phyloP scores from a whole-genome alignment of 1,140 invertebrate species.

The Drosophila sulfurigaster region DNA sequence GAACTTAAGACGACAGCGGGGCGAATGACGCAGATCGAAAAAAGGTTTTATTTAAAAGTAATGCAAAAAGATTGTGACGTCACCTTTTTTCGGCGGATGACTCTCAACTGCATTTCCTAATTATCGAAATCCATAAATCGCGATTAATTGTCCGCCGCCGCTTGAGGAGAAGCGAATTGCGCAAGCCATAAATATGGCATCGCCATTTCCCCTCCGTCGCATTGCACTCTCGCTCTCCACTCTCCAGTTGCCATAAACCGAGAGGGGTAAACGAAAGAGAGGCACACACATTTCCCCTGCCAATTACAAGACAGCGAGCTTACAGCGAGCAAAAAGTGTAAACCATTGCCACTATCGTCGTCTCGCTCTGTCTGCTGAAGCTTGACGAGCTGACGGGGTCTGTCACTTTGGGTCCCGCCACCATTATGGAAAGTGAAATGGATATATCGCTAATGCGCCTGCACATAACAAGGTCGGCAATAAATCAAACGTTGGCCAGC shows the following conservation, averaged over 20 bases:
- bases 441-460: conserved; percentile 84
- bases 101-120: conserved; percentile 72
- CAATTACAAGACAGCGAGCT: conserved; percentile 48
- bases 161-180: conserved; percentile 17
- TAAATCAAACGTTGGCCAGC: conserved; percentile 73
- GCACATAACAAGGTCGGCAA: conserved; percentile 85
- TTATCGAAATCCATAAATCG: conserved; percentile 73
- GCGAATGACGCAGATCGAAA: conserved; percentile 13
- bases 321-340: conserved; percentile 34
- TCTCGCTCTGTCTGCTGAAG: conserved; percentile 61
- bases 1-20: background rate
- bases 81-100: conserved; percentile 34
- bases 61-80: conserved; percentile 24
- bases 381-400: conserved; percentile 59
- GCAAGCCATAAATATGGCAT: conserved; percentile 13
- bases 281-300: conserved; percentile 62
- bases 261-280: conserved; percentile 58
- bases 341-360: conserved; percentile 38
- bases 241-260: conserved; percentile 61
- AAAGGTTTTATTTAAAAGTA: background rate
- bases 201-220: conserved; percentile 56
- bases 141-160: conserved; percentile 38
- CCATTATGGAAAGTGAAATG: conserved; percentile 84
- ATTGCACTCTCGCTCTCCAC: conserved; percentile 45
- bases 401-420: conserved; percentile 63